Evolutionary conservation across 1,140 invertebrate species (phyloP).

Genomic region (Scaptomyza hsui): DNA sequence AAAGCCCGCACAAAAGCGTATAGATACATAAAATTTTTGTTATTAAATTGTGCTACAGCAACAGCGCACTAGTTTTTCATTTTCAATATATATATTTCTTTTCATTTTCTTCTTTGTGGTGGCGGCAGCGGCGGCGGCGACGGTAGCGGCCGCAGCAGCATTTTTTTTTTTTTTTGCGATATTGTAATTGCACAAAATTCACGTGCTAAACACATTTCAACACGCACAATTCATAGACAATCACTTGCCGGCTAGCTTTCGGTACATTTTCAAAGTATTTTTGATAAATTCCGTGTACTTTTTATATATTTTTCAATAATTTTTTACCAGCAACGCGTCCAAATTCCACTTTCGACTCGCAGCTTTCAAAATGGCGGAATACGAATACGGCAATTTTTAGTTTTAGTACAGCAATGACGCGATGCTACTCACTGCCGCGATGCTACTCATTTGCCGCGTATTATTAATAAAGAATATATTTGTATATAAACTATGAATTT

Average conservation of each 20-base stretch:
- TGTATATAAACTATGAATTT: constrained; percentile 21
- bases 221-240: constrained; percentile 58
- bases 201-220: constrained; percentile 67
- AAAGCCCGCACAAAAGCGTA: constrained; percentile 34
- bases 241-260: constrained; percentile 35
- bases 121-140: constrained; percentile 56
- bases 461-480: constrained; percentile 25
- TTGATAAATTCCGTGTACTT: constrained; percentile 64
- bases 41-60: constrained; percentile 55
- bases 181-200: constrained; percentile 69
- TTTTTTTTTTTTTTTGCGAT: constrained; percentile 65
- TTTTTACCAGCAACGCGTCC: constrained; percentile 82
- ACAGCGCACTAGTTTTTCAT: constrained; percentile 59
- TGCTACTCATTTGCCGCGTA: constrained; percentile 63
- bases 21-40: constrained; percentile 41
- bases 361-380: constrained; percentile 84
- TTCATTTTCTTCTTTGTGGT: constrained; percentile 61
- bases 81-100: constrained; percentile 37
- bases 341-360: constrained; percentile 81
- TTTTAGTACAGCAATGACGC: constrained; percentile 84
- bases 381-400: constrained; percentile 81
- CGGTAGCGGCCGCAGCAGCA: constrained; percentile 54
- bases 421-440: constrained; percentile 68
- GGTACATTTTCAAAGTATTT: constrained; percentile 50
- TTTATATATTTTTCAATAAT: constrained; percentile 66